phyloP scores from a whole-genome alignment of 2,797 vertebrate species.

The Philypnodon macrostomus region DNA sequence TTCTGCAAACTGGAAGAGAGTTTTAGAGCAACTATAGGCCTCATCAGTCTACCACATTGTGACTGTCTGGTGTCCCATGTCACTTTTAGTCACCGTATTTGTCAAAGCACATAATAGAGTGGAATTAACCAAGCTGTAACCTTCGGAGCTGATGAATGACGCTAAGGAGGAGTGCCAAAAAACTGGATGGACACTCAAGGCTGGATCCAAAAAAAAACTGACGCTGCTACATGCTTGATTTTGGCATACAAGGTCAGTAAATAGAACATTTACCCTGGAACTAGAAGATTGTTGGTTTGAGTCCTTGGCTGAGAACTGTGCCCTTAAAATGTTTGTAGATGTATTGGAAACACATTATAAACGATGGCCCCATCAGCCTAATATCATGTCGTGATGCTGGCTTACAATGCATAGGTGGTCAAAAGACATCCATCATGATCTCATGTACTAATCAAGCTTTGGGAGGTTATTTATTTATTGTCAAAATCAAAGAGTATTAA shows the following conservation, averaged over 20 bases:
- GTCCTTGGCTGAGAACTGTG: too few relatives aligned
- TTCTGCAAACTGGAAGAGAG: background rate
- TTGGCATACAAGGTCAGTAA: background rate
- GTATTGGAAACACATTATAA: too few relatives aligned
- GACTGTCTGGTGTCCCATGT: background rate
- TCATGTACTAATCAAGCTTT: too few relatives aligned
- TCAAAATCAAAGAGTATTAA: too few relatives aligned
- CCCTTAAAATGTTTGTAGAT: too few relatives aligned
- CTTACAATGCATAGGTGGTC: too few relatives aligned
- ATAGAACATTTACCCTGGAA: too few relatives aligned
- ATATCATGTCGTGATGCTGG: too few relatives aligned
- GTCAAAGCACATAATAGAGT: conserved; percentile 5
- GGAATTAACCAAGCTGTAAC: conserved; percentile 2
- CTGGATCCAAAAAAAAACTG: background rate
- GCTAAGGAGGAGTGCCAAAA: background rate
- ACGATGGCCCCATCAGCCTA: too few relatives aligned
- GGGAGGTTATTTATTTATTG: too few relatives aligned
- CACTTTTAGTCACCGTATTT: conserved; percentile 3
- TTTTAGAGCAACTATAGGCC: background rate
- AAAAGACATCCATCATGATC: too few relatives aligned
- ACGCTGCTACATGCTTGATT: background rate
- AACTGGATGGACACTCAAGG: conserved; percentile 1
- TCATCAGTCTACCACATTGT: background rate
- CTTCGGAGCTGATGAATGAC: background rate
- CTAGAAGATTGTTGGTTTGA: too few relatives aligned